Percentiles rank a stretch among this genome's conserved stretches.
Evolutionary conservation across 2,113 vertebrate species (phyloP).

Genomic region (Anhinga rufa): DNA sequence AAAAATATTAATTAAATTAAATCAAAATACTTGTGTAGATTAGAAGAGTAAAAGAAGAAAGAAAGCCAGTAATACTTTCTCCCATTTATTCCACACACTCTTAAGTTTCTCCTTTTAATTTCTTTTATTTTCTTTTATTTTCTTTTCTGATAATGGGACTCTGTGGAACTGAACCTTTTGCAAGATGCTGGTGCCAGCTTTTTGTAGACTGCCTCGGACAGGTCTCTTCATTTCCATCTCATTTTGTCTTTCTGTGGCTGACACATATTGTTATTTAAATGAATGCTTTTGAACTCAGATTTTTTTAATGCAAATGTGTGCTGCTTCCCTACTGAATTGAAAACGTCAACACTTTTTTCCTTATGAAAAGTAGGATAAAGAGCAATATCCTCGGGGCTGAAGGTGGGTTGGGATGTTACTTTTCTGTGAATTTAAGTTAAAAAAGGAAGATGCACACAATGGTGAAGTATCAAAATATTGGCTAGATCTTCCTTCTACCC

Average conservation of each 20-base stretch:
- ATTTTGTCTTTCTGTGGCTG: not conserved
- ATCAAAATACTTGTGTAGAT: not conserved
- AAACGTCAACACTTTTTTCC: not conserved
- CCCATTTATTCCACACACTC: not conserved
- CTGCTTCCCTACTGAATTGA: not conserved
- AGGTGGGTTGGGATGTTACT: not conserved
- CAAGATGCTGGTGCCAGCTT: not conserved
- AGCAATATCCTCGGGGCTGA: not conserved
- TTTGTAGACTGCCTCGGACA: not conserved
- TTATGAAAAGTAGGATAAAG: not conserved
- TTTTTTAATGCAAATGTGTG: slow-evolving; percentile 1
- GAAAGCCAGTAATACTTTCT: not conserved
- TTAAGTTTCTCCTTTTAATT: not conserved
- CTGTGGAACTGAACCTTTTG: not conserved
- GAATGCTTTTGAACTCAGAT: not conserved
- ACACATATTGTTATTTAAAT: slow-evolving; percentile 7
- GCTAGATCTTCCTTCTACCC: not conserved
- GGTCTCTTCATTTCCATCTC: not conserved
- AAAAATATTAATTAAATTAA: not conserved
- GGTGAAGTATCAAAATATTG: not conserved
- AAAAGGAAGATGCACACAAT: not conserved
- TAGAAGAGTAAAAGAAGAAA: not conserved
- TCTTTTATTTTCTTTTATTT: not conserved
- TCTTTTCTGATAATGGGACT: not conserved
- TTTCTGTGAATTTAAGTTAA: not conserved